These are phyloP conservation scores for Andrena chrysosceles DNA, from an alignment of 2,888 invertebrate species.

Conservation along the genomic window DNA sequence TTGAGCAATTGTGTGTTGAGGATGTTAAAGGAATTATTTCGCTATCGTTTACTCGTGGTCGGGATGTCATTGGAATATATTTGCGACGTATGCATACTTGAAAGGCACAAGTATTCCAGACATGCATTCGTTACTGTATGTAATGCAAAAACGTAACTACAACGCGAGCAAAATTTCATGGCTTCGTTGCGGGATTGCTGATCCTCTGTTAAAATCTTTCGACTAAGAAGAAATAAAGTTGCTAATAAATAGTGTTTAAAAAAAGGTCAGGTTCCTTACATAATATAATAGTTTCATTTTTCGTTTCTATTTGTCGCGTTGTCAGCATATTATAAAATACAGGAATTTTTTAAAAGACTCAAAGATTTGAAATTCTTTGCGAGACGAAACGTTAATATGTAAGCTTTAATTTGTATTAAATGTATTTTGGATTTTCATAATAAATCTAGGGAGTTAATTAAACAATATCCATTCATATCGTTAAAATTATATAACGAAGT, in stretches of 20 bases:
- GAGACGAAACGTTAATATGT: neutral
- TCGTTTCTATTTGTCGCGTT: neutral
- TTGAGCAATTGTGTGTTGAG: neutral
- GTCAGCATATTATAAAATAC: neutral
- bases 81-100: neutral
- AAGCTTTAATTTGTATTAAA: neutral
- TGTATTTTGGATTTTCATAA: too few relatives aligned
- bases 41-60: neutral
- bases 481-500: neutral
- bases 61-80: conserved; percentile 8
- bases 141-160: conserved; percentile 8
- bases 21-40: neutral
- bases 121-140: conserved; percentile 18
- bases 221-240: neutral
- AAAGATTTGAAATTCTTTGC: neutral
- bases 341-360: neutral
- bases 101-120: conserved; percentile 22
- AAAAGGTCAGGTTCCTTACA: neutral
- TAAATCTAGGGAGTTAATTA: too few relatives aligned
- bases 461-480: too few relatives aligned
- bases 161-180: conserved; percentile 7
- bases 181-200: neutral
- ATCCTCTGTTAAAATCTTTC: neutral
- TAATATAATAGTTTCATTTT: too few relatives aligned
- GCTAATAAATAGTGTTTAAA: neutral